phyloP scores from a whole-genome alignment of 2,113 vertebrate genomes.

The Aegotheles bennettii region DNA sequence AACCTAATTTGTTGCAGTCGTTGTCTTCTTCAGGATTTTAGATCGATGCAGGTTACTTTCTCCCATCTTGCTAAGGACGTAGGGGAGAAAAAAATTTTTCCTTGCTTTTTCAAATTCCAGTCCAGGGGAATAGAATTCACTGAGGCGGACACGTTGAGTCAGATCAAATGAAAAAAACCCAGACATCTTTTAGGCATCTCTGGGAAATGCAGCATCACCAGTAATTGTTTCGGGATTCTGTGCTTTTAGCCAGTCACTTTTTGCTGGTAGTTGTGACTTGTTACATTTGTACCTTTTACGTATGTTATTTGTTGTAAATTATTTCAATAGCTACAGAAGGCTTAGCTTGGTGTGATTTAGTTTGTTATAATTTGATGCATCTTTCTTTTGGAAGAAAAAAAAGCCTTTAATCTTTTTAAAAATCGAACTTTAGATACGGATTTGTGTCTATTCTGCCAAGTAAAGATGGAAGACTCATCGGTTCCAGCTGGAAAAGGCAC shows the following conservation, averaged over 20 bases:
- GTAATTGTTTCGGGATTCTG: background rate
- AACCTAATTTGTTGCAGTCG: background rate
- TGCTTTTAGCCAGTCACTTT: background rate
- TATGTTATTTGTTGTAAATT: background rate
- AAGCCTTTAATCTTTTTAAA: background rate
- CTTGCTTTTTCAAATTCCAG: background rate
- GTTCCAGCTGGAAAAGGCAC: background rate
- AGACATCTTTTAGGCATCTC: background rate
- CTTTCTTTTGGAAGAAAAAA: too few relatives aligned
- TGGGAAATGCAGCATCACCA: background rate
- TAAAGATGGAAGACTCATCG: background rate
- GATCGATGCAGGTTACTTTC: background rate
- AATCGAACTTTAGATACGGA: background rate
- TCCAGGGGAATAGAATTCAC: background rate
- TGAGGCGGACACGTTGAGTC: background rate
- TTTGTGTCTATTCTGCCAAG: background rate
- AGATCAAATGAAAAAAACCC: background rate
- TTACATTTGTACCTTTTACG: background rate
- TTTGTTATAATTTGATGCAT: background rate
- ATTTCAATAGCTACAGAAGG: background rate
- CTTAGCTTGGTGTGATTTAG: background rate
- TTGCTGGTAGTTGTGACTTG: background rate
- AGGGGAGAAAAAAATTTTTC: background rate
- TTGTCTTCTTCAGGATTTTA: background rate
- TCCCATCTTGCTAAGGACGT: background rate